A percentile compares a stretch with the other conserved stretches of the same genome.
Evolutionary conservation across 2,888 invertebrate genomes (phyloP).

Genomic region (Acrocyrtus sp.): DNA sequence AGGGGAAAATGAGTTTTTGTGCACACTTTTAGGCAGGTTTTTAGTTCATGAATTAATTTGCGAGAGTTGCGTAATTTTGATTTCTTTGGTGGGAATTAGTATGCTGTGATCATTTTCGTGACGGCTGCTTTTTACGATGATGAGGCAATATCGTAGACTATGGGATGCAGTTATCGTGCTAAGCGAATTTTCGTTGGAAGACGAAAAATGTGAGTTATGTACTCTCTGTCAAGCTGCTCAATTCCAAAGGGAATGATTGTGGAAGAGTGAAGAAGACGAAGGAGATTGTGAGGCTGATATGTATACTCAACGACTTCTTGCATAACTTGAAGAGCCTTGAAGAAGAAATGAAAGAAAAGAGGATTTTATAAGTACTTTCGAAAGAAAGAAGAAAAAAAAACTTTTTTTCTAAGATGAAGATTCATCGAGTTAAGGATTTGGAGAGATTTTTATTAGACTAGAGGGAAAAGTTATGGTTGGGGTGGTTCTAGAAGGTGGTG

Average conservation of each 20-base stretch:
- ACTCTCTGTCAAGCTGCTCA: no score
- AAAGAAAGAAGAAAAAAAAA: background rate
- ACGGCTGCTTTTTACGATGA: background rate
- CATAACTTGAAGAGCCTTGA: background rate
- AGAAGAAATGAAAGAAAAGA: background rate
- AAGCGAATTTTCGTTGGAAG: background rate
- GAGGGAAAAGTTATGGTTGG: constrained; percentile 15
- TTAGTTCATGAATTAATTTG: no score
- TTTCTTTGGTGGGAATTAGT: background rate
- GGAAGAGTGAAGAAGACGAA: no score
- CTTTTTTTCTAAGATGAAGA: background rate
- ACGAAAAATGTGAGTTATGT: background rate
- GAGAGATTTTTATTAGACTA: background rate
- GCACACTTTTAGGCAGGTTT: no score
- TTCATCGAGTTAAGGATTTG: background rate
- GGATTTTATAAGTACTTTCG: background rate
- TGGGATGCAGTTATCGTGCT: background rate
- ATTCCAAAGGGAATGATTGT: no score
- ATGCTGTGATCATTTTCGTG: background rate
- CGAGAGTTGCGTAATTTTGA: no score
- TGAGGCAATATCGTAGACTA: background rate
- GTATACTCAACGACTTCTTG: no score
- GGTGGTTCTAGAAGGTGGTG: constrained; percentile 12
- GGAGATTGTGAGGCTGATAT: no score
- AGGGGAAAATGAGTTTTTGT: no score